A percentile compares a stretch with the other conserved stretches of the same genome.
phyloP scores from a whole-genome alignment of 2,113 vertebrate species.

The Mohoua ochrocephala region DNA sequence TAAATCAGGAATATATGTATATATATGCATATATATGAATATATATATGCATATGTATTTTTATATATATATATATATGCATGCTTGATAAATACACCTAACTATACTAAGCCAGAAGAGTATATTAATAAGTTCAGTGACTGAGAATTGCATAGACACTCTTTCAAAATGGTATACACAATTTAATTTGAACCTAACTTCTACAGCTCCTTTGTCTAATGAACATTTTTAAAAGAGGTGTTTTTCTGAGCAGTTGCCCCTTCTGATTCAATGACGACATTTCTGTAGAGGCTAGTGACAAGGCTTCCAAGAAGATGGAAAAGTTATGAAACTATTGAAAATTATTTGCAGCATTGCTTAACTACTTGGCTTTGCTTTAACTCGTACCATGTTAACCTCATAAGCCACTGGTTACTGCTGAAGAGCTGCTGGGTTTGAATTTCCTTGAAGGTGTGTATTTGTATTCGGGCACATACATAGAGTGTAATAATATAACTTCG shows the following conservation, averaged over 20 bases:
- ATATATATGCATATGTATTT: too few relatives aligned
- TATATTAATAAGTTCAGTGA: not conserved
- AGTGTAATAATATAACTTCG: not conserved
- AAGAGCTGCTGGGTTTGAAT: not conserved
- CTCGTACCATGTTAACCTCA: not conserved
- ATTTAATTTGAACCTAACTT: not conserved
- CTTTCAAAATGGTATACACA: not conserved
- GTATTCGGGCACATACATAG: not conserved
- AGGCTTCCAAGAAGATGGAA: not conserved
- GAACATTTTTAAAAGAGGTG: not conserved
- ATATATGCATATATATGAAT: too few relatives aligned
- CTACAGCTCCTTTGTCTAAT: not conserved
- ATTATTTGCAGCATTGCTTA: not conserved
- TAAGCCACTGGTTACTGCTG: not conserved
- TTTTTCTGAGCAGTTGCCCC: not conserved
- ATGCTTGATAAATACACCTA: not conserved
- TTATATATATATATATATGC: not conserved
- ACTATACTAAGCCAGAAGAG: not conserved
- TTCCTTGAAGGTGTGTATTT: not conserved
- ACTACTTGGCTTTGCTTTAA: not conserved
- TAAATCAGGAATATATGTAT: not conserved
- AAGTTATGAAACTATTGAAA: not conserved
- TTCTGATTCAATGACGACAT: not conserved
- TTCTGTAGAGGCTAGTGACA: not conserved
- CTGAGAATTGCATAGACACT: not conserved